phyloP scores from a whole-genome alignment of 2,113 vertebrate genomes.

The Desmodus rotundus region DNA sequence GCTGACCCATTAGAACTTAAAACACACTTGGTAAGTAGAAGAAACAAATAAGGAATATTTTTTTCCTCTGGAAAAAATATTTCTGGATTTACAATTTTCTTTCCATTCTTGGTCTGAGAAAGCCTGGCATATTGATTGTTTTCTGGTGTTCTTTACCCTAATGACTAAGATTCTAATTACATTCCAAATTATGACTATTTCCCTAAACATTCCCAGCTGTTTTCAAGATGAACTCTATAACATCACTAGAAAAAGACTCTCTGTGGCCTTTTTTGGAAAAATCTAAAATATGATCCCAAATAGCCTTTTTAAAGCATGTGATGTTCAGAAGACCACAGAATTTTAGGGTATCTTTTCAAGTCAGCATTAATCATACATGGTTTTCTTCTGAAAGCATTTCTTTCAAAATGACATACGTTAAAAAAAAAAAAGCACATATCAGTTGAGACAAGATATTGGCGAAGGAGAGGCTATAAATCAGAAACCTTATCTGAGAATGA shows the following conservation, averaged over 20 bases:
- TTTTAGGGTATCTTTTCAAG: slow-evolving; percentile 31
- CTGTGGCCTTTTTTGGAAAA: slow-evolving; percentile 3
- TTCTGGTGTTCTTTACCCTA: slow-evolving; percentile 20
- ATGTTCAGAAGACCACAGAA: slow-evolving; percentile 16
- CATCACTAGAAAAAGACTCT: not conserved
- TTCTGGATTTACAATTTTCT: not conserved
- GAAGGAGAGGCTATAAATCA: not conserved
- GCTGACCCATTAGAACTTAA: not conserved
- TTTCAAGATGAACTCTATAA: slow-evolving; percentile 29
- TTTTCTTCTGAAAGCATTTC: slow-evolving; percentile 27
- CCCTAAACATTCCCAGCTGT: slow-evolving; percentile 42
- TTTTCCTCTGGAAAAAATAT: not conserved
- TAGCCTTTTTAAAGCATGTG: not conserved
- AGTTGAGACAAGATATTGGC: not conserved
- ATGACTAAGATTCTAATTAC: slow-evolving; percentile 33
- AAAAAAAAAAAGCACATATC: not conserved
- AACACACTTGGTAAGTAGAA: slow-evolving; percentile 25
- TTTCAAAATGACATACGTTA: not conserved
- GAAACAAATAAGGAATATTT: not conserved
- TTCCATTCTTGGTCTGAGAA: not conserved
- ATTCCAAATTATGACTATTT: slow-evolving; percentile 37
- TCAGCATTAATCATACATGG: not conserved
- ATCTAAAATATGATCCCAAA: not conserved
- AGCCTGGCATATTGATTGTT: slow-evolving; percentile 11
- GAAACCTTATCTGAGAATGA: not conserved